These are phyloP conservation scores for Cantharis rustica DNA, from an alignment of 2,888 invertebrate genomes.

Conservation along the genomic window DNA sequence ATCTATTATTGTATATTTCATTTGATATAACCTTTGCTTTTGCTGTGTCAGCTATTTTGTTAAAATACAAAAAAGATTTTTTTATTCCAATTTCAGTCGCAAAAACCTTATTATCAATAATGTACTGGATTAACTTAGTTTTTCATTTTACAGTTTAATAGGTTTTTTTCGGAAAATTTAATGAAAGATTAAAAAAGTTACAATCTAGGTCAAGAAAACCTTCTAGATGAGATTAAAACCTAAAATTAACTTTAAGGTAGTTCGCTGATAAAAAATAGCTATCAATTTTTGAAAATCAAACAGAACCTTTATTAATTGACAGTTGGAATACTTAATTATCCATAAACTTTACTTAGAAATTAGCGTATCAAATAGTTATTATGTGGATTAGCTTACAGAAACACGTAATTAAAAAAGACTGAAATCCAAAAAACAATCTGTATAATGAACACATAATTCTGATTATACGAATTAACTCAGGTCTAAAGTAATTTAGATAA, in stretches of 20 bases:
- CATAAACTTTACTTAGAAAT: neutral
- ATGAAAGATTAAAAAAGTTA: neutral
- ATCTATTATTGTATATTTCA: neutral
- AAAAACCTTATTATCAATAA: neutral
- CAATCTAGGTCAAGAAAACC: neutral
- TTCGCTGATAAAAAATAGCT: neutral
- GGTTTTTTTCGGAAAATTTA: neutral
- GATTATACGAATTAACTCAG: neutral
- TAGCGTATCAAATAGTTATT: neutral
- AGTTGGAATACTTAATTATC: neutral
- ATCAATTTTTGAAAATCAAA: neutral
- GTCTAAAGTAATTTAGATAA: neutral
- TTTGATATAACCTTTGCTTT: neutral
- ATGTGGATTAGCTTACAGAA: neutral
- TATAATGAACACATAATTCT: neutral
- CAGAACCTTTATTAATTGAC: neutral
- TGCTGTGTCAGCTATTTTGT: neutral
- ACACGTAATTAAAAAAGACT: neutral
- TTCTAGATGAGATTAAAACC: neutral
- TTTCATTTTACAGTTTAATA: neutral
- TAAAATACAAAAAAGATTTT: neutral
- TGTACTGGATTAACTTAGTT: neutral
- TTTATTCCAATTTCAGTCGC: neutral
- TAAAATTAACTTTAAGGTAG: neutral
- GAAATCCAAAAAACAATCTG: neutral